phyloP scores from a whole-genome alignment of 2,797 vertebrate species.

The Aselliscus stoliczkanus region DNA sequence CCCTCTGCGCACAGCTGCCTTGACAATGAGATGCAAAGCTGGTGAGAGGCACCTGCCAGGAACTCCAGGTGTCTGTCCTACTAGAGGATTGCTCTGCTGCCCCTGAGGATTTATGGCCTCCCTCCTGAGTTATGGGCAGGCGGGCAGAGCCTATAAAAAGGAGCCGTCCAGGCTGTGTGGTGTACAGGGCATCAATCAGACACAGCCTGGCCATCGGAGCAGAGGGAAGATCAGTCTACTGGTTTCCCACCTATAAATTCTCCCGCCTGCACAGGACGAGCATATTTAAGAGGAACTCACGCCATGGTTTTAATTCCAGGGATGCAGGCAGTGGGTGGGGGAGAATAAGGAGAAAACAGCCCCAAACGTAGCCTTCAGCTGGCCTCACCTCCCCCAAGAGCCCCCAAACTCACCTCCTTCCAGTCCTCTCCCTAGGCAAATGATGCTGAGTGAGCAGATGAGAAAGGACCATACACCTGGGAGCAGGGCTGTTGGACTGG shows the following conservation, averaged over 20 bases:
- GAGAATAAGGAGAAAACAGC: neutral
- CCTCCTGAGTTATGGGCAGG: conserved; percentile 64
- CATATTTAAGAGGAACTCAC: conserved; percentile 4
- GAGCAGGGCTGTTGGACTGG: neutral
- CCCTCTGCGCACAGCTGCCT: neutral
- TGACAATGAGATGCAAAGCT: neutral
- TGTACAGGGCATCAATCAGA: conserved; percentile 33
- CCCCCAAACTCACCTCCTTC: neutral
- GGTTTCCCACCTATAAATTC: conserved; percentile 60
- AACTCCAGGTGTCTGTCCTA: conserved; percentile 40
- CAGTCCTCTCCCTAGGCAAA: neutral
- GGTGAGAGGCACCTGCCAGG: neutral
- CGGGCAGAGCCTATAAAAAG: conserved; percentile 29
- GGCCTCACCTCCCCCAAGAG: neutral
- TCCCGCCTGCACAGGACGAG: neutral
- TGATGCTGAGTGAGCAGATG: neutral
- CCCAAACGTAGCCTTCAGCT: neutral
- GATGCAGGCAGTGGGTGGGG: neutral
- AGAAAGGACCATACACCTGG: neutral
- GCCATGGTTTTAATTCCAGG: neutral
- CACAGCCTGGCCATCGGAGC: neutral
- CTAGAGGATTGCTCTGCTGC: neutral
- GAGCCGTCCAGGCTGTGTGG: neutral
- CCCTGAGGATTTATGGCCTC: conserved; percentile 46
- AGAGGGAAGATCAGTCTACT: conserved; percentile 33